These are phyloP conservation scores for Orchesellides sinensis DNA, from an alignment of 2,888 invertebrate genomes.

Conservation along the genomic window DNA sequence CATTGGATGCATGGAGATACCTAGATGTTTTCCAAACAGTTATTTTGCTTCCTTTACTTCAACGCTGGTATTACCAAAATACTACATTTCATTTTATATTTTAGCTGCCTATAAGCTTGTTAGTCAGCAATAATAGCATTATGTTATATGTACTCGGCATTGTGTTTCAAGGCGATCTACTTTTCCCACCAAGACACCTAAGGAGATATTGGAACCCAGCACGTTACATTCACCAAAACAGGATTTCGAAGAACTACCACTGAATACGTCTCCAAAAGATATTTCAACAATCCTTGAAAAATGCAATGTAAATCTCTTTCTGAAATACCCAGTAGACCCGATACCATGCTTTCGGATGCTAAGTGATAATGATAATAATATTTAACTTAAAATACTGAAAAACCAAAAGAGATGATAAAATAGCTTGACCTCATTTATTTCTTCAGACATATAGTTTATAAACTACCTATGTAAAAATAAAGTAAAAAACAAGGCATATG, in stretches of 20 bases:
- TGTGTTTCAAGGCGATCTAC: neutral
- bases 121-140: too few species aligned
- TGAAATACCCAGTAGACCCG: constrained; percentile 27
- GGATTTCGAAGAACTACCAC: too few species aligned
- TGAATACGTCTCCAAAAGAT: neutral
- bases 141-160: too few species aligned
- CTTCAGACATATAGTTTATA: constrained; percentile 30
- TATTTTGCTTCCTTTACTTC: constrained; percentile 30
- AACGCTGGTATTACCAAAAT: constrained; percentile 29
- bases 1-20: constrained; percentile 20
- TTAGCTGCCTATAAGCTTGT: too few species aligned
- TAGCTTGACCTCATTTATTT: constrained; percentile 22
- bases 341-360: constrained; percentile 39
- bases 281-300: constrained; percentile 18
- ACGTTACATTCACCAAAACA: too few species aligned
- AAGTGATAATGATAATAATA: neutral
- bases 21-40: constrained; percentile 14
- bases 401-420: constrained; percentile 14
- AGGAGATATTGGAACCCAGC: neutral
- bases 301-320: constrained; percentile 38
- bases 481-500: neutral
- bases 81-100: neutral
- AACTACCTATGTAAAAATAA: neutral
- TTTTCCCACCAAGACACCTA: neutral
- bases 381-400: neutral